Conservation (phyloP, 2,888 invertebrate species). For the Acheta domesticus region DNA sequence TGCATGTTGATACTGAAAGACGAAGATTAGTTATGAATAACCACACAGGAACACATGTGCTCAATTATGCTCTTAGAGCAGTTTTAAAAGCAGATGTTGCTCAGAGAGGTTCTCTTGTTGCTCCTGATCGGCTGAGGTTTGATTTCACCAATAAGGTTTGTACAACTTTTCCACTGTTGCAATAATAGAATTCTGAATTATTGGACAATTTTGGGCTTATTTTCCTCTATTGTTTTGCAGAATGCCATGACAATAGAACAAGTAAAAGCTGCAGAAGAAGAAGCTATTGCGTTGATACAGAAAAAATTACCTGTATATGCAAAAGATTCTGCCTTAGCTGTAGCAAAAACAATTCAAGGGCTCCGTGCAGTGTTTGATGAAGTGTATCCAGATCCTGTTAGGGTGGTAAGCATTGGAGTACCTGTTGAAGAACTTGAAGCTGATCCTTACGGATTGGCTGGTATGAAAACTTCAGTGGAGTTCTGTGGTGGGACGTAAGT, state of each 20-base stretch:
- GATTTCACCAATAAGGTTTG: conserved; percentile 88
- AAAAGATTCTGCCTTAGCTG: conserved; percentile 74
- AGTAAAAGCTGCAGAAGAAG: conserved; percentile 79
- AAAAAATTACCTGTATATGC: conserved; percentile 80
- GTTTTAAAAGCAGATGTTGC: conserved; percentile 89
- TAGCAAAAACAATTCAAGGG: conserved; percentile 89
- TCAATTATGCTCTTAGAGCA: conserved; percentile 89
- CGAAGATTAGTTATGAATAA: conserved; percentile 96
- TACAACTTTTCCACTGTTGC: too few relatives aligned
- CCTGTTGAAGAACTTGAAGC: conserved; percentile 84
- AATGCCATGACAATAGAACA: conserved; percentile 84
- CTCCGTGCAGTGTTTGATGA: conserved; percentile 98
- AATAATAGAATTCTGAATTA: not conserved
- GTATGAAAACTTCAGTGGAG: conserved; percentile 87
- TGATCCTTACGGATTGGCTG: conserved; percentile 78
- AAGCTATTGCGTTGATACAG: conserved; percentile 71
- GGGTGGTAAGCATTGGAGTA: conserved; percentile 90
- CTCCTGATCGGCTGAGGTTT: conserved; percentile 93
- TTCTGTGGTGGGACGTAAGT: conserved; percentile 96
- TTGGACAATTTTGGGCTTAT: not conserved
- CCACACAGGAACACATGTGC: conserved; percentile 94
- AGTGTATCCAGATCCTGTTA: conserved; percentile 94
- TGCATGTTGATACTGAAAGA: conserved; percentile 80
- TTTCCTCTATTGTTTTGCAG: conserved; percentile 41
- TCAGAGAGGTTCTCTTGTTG: conserved; percentile 94